Evolutionary conservation across 2,797 vertebrate species (phyloP).

Genomic region (Sarcophilus harrisii): DNA sequence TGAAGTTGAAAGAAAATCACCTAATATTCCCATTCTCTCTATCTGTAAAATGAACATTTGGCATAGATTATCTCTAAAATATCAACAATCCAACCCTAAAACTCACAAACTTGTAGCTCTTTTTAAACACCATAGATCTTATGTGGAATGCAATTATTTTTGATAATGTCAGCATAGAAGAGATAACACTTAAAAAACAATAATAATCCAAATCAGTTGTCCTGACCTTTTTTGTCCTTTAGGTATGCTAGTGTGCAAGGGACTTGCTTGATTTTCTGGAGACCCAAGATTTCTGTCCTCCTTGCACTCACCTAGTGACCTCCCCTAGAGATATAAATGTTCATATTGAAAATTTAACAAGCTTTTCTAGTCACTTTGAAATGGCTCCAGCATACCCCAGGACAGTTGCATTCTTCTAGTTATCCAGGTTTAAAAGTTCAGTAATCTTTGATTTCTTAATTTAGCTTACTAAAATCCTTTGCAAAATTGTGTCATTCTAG

Average conservation of each 20-base stretch:
- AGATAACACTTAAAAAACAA: neutral
- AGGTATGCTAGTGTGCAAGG: neutral
- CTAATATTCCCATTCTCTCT: neutral
- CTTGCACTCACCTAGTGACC: neutral
- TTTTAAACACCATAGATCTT: neutral
- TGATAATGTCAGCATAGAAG: neutral
- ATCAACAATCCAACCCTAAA: neutral
- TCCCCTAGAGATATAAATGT: neutral
- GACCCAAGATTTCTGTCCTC: neutral
- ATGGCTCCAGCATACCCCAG: neutral
- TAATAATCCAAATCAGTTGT: neutral
- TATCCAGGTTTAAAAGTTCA: neutral
- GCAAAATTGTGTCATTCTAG: neutral
- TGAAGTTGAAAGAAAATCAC: neutral
- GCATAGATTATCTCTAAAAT: neutral
- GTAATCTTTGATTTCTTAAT: neutral
- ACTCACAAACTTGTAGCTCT: neutral
- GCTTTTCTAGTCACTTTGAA: neutral
- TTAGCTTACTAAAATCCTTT: neutral
- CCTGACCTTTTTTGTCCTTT: neutral
- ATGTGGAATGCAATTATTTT: neutral
- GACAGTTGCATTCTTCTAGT: neutral
- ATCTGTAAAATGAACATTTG: neutral
- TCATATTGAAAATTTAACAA: neutral
- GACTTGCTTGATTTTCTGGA: neutral